phyloP scores from a whole-genome alignment of 2,113 vertebrate genomes.

The Phaethornis superciliosus region DNA sequence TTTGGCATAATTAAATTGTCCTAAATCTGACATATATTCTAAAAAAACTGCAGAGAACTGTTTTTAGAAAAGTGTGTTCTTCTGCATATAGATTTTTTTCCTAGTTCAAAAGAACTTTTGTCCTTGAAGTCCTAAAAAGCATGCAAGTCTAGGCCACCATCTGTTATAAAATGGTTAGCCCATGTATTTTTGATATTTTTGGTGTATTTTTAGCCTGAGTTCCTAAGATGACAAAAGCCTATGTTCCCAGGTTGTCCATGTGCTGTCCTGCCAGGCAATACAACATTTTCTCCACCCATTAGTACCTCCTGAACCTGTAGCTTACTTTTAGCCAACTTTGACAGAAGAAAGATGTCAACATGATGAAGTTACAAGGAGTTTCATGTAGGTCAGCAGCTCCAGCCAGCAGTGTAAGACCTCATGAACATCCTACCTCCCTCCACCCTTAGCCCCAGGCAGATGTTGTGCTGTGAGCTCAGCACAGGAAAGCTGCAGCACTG shows the following conservation, averaged over 20 bases:
- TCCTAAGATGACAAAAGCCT: not conserved
- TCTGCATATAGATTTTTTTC: not conserved
- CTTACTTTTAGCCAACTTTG: not conserved
- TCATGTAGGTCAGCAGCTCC: not conserved
- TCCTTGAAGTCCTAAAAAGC: not conserved
- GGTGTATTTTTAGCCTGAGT: not conserved
- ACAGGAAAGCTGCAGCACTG: not conserved
- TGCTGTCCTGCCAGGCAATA: not conserved
- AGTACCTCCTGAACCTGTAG: not conserved
- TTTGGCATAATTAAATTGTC: not conserved
- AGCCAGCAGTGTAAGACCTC: not conserved
- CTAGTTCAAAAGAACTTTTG: not conserved
- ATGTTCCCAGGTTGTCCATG: accelerated
- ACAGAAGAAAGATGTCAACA: not conserved
- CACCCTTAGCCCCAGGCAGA: not conserved
- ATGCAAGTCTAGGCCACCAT: not conserved
- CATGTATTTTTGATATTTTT: not conserved
- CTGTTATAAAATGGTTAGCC: not conserved
- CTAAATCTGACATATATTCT: not conserved
- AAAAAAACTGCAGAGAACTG: not conserved
- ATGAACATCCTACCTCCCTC: not conserved
- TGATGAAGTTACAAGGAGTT: not conserved
- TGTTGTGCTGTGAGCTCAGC: not conserved
- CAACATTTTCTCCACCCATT: not conserved
- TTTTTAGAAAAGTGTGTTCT: not conserved